These are phyloP conservation scores for Vidua chalybeata DNA, from an alignment of 2,113 vertebrate species.

Conservation along the genomic window DNA sequence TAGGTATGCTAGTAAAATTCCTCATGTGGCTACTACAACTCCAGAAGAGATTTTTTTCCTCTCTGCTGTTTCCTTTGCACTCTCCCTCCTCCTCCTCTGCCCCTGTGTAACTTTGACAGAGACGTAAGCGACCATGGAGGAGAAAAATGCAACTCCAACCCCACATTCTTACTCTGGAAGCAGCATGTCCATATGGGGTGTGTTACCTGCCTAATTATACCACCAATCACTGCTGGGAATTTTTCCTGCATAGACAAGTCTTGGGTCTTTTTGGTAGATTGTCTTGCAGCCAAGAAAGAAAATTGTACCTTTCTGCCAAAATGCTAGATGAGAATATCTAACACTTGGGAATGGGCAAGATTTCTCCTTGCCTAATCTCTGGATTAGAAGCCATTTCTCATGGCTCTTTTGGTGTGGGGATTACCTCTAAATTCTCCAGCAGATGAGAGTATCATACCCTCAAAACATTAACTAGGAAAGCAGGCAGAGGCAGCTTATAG, in stretches of 20 bases:
- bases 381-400: not conserved
- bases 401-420: not conserved
- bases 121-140: not conserved
- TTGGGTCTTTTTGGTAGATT: conserved; percentile 17
- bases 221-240: not conserved
- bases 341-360: not conserved
- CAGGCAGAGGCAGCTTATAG: not conserved
- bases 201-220: not conserved
- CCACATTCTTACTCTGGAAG: conserved; percentile 33
- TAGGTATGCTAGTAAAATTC: not conserved
- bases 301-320: conserved; percentile 3
- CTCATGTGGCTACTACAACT: not conserved
- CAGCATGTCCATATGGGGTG: conserved; percentile 40
- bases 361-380: not conserved
- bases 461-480: not conserved
- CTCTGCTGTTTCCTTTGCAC: not conserved
- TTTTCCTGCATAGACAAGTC: conserved; percentile 54
- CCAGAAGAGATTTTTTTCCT: not conserved
- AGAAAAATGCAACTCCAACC: conserved; percentile 34
- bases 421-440: not conserved
- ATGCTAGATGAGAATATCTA: conserved; percentile 22
- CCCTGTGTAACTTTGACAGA: not conserved
- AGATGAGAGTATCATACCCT: not conserved
- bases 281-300: conserved; percentile 9
- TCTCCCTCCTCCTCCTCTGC: not conserved